phyloP scores from a whole-genome alignment of 2,113 vertebrate species.

The Indicator indicator region DNA sequence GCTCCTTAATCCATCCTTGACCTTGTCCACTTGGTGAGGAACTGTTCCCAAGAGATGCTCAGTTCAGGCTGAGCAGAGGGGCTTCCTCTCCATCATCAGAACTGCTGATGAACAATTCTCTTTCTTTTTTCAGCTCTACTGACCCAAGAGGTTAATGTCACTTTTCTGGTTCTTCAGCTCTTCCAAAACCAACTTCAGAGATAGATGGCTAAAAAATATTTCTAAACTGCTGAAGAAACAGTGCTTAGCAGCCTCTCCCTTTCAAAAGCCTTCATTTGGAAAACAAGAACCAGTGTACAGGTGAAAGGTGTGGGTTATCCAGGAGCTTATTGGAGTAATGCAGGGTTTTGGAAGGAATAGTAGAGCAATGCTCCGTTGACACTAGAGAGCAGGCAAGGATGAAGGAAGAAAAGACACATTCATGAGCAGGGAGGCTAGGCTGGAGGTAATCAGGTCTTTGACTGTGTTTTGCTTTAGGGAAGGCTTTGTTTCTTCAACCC shows the following conservation, averaged over 20 bases:
- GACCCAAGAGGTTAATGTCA: not conserved
- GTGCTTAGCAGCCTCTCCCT: not conserved
- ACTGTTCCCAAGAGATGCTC: not conserved
- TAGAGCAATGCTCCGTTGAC: not conserved
- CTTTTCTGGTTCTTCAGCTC: not conserved
- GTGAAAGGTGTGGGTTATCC: not conserved
- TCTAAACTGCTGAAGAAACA: not conserved
- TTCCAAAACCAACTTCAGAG: not conserved
- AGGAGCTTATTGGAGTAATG: not conserved
- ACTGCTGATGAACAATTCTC: not conserved
- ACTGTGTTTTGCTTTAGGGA: not conserved
- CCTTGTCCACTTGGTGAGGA: not conserved
- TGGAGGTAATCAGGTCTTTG: not conserved
- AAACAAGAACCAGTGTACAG: not conserved
- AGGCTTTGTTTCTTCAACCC: not conserved
- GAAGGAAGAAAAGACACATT: not conserved
- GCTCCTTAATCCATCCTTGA: not conserved
- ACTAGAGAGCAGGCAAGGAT: not conserved
- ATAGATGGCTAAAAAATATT: not conserved
- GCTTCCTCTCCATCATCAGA: not conserved
- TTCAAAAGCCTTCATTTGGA: not conserved
- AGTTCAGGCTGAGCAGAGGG: not conserved
- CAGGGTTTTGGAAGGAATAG: not conserved
- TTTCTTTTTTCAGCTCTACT: not conserved
- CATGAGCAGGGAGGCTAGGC: not conserved